These are phyloP conservation scores for Ruditapes philippinarum DNA, from an alignment of 1,140 invertebrate genomes.

Conservation along the genomic window DNA sequence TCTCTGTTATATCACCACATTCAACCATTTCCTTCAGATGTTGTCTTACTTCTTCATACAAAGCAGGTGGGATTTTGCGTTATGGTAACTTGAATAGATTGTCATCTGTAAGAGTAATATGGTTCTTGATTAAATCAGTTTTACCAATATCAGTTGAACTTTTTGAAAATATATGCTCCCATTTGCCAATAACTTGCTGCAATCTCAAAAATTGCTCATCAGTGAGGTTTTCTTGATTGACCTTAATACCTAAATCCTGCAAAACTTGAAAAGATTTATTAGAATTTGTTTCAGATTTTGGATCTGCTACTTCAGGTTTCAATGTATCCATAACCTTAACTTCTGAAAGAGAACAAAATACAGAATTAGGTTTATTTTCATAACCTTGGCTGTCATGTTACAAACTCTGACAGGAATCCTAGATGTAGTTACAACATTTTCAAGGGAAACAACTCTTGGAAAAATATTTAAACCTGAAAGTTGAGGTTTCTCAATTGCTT, in stretches of 20 bases:
- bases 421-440: neutral
- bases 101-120: conserved; percentile 1
- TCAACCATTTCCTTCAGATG: conserved; percentile 1
- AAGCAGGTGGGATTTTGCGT: neutral
- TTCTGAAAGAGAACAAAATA: conserved; percentile 16
- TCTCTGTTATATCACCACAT: neutral
- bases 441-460: conserved; percentile 5
- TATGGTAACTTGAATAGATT: conserved; percentile 15
- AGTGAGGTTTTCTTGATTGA: neutral
- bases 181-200: neutral
- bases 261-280: neutral
- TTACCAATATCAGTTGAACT: neutral
- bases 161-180: conserved; percentile 25
- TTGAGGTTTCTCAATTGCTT: neutral
- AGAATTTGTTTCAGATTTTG: neutral
- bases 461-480: conserved; percentile 18
- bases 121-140: neutral
- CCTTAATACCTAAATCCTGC: conserved; percentile 7
- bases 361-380: conserved; percentile 5
- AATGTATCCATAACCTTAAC: neutral
- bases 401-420: conserved; percentile 39
- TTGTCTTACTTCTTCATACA: conserved; percentile 39
- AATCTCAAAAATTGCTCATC: neutral
- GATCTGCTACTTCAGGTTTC: neutral
- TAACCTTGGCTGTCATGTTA: neutral